Evolutionary conservation across 2,113 vertebrate species (phyloP).

Genomic region (Prionailurus viverrinus): DNA sequence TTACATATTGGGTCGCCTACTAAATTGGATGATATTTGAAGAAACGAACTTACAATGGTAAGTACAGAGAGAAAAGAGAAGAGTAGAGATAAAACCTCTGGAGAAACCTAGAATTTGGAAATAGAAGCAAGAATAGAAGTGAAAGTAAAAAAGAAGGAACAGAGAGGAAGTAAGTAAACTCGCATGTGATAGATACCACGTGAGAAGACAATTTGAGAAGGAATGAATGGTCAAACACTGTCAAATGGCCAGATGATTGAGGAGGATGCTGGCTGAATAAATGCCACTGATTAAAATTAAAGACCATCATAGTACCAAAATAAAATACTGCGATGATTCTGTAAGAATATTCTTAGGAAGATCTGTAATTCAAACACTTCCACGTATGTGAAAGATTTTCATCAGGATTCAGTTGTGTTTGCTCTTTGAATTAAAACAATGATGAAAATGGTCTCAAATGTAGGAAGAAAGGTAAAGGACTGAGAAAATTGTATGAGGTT

Average conservation of each 20-base stretch:
- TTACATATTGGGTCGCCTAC: not conserved
- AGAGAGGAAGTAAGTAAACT: not conserved
- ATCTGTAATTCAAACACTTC: not conserved
- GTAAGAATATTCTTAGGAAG: not conserved
- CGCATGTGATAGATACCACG: not conserved
- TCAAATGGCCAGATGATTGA: not conserved
- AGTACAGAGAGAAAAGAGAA: not conserved
- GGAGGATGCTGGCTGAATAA: not conserved
- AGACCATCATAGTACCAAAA: not conserved
- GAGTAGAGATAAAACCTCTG: not conserved
- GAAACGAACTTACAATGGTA: not conserved
- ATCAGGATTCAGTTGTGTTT: not conserved
- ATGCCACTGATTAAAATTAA: not conserved
- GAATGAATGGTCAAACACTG: not conserved
- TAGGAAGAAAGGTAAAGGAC: not conserved
- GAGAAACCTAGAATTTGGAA: not conserved
- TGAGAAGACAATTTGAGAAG: not conserved
- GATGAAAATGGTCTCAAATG: not conserved
- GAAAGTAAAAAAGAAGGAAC: not conserved
- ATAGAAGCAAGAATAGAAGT: not conserved
- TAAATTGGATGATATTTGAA: not conserved
- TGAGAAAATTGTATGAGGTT: not conserved
- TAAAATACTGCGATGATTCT: not conserved
- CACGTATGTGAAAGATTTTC: not conserved
- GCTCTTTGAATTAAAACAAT: not conserved